Conservation (phyloP, 2,797 vertebrate genomes). For the Platyrinchus mystaceus region DNA sequence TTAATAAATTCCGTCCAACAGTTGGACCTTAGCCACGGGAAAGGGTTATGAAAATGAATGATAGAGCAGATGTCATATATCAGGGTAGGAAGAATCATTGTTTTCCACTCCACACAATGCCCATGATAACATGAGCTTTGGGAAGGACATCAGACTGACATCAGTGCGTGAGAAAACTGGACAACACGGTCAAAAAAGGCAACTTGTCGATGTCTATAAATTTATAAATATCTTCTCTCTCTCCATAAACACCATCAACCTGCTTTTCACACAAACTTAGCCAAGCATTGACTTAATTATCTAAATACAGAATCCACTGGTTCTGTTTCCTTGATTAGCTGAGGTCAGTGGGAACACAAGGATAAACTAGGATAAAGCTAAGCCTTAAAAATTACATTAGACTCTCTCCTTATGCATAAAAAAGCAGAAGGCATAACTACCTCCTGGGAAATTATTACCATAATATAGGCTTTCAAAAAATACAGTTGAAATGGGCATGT, state of each 20-base stretch:
- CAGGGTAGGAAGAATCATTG: background rate
- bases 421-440: background rate
- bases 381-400: background rate
- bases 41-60: constrained; percentile 10
- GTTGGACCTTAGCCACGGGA: constrained; percentile 1
- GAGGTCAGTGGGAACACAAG: background rate
- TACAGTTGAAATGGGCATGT: background rate
- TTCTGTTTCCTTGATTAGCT: background rate
- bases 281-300: background rate
- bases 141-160: background rate
- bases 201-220: background rate
- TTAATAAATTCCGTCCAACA: constrained; percentile 13
- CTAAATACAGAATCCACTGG: background rate
- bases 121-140: constrained; percentile 14
- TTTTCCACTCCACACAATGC: constrained; percentile 24
- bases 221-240: background rate
- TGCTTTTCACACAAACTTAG: background rate
- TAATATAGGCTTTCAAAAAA: background rate
- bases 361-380: background rate
- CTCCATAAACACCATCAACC: background rate
- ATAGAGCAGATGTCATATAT: background rate
- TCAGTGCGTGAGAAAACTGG: constrained; percentile 8
- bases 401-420: background rate
- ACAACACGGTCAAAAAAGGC: background rate
- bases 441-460: background rate